These are phyloP conservation scores for Chromobotia macracanthus DNA, from an alignment of 2,797 vertebrate species.

Conservation along the genomic window DNA sequence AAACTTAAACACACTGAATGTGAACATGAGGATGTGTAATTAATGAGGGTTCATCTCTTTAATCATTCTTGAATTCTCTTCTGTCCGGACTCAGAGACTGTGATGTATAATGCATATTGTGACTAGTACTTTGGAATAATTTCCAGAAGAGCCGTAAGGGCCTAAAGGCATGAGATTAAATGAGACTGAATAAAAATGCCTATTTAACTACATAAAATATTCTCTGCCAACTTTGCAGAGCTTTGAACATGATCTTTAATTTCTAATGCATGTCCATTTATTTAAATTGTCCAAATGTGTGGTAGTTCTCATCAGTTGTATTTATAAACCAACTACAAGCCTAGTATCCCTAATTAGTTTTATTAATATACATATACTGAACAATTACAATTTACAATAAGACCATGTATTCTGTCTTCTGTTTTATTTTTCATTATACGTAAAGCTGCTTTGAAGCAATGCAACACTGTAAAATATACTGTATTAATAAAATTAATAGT, in stretches of 20 bases:
- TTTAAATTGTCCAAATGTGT: too few relatives aligned
- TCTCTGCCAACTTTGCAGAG: conserved; percentile 67
- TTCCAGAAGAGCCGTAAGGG: conserved; percentile 57
- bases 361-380: too few relatives aligned
- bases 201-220: conserved; percentile 65
- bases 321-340: too few relatives aligned
- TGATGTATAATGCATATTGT: conserved; percentile 74
- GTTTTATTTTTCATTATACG: too few relatives aligned
- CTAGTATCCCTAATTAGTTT: too few relatives aligned
- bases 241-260: conserved; percentile 68
- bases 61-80: conserved; percentile 1
- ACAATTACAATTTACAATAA: too few relatives aligned
- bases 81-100: conserved; percentile 53
- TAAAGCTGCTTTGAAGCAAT: too few relatives aligned
- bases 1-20: neutral
- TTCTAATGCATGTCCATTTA: too few relatives aligned
- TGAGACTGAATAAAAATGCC: conserved; percentile 59
- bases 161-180: conserved; percentile 36
- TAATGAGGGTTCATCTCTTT: conserved; percentile 20
- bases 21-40: neutral
- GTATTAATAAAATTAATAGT: too few relatives aligned
- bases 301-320: too few relatives aligned
- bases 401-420: too few relatives aligned
- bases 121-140: conserved; percentile 61
- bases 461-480: too few relatives aligned